Evolutionary conservation across 92 coral and sea anemone genomes (phyloP), one percentile per base, ranked within the genome.

Genomic region (Porites evermanni): DNA sequence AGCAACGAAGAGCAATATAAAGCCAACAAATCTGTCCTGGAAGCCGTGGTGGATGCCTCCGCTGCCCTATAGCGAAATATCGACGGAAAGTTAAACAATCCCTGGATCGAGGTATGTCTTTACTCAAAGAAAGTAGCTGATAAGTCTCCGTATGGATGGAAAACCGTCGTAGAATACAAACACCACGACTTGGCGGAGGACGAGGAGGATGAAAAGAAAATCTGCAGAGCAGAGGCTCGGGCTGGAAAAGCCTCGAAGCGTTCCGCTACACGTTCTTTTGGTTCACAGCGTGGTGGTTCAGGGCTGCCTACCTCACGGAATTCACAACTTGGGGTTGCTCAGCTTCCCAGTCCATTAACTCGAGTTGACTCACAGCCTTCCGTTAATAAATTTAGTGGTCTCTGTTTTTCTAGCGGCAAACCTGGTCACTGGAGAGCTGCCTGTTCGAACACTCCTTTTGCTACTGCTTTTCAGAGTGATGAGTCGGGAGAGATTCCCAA

Each of bases 101-200:
- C 21, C 44, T 79, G 18, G 86, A 87, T 52, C 73, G 68, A 87
- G 90, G 90, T 87, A 87, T 87, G 64, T 32, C 66, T 14, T 59
- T 86, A 21, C 73, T 87, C 19, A 59, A 87, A 70, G 80, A 79
- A 18, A 47, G 86, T 87, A 59, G 90, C 80, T 64, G 86, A 87
- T 72, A 87, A 87, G 44, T 87, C 86, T 23, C 80, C 74, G 70
- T 79, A 20, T 20, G 81, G 90, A 19, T 87, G 90, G 90, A 87
- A 87, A 54, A 81, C 87, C 8, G 91, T 85, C 19, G 50, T 82
- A 9, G 90, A 86, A 69, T 86, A 79, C 64, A 82, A 79, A 23
- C 85, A 86, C 32, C 85, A 86, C 50, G 85, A 86, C 19, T 67
- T 86, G 12, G 85, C 90, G 18, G 75, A 29, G 44, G 90, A 86